Evolutionary conservation across 2,797 vertebrate species (phyloP).

Genomic region (Picus viridis): DNA sequence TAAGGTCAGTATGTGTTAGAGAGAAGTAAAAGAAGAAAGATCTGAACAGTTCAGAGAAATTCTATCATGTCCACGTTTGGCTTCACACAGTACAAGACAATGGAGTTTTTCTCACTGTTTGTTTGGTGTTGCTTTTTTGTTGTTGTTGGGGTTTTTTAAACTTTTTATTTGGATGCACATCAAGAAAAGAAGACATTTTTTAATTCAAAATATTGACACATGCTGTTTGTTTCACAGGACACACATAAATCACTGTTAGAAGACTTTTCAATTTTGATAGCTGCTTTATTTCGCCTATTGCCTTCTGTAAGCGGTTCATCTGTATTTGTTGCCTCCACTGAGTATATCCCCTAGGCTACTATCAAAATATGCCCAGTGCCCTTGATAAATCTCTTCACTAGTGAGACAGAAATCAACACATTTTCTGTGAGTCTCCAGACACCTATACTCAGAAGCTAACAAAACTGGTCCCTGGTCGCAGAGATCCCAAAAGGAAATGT

Average conservation of each 20-base stretch:
- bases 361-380: not conserved
- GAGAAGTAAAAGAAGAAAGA: not conserved
- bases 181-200: not conserved
- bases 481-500: not conserved
- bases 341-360: not conserved
- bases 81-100: not conserved
- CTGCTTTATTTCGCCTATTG: not conserved
- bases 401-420: not conserved
- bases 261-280: not conserved
- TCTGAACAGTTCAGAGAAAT: not conserved
- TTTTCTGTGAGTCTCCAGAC: not conserved
- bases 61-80: not conserved
- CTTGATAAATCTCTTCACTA: not conserved
- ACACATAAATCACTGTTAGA: not conserved
- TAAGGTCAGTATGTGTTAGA: not conserved
- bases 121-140: too few species aligned
- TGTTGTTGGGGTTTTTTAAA: too few species aligned
- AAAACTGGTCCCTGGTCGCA: not conserved
- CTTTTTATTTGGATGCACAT: not conserved
- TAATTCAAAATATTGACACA: not conserved
- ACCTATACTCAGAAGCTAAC: not conserved
- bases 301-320: not conserved
- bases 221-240: not conserved
- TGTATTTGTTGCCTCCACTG: not conserved
- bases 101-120: too few species aligned